phyloP scores from a whole-genome alignment of 1,140 invertebrate genomes.

The Lordiphosa collinella region DNA sequence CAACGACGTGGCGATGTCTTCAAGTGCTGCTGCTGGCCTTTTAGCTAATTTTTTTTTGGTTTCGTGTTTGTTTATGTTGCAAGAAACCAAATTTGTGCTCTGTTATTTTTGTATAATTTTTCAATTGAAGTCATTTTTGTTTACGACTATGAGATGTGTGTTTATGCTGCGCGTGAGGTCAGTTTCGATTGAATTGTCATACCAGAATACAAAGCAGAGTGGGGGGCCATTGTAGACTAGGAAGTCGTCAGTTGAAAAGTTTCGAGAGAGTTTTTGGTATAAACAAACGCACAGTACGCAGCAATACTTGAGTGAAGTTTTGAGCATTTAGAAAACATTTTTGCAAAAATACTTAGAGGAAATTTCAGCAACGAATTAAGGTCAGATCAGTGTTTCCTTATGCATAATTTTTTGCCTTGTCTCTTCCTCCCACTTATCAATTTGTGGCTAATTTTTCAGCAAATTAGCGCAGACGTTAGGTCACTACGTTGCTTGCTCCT shows the following conservation, averaged over 20 bases:
- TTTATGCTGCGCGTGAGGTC: slow-evolving; percentile 37
- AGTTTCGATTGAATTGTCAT: slow-evolving; percentile 49
- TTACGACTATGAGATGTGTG: slow-evolving; percentile 28
- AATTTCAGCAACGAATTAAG: too few species aligned
- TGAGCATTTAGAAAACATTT: too few species aligned
- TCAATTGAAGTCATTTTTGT: slow-evolving; percentile 55
- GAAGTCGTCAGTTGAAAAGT: slow-evolving; percentile 15
- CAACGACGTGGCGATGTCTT: slow-evolving; percentile 33
- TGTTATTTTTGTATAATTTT: slow-evolving; percentile 55
- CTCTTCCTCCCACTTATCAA: neutral
- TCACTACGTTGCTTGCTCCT: neutral
- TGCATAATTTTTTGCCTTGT: too few species aligned
- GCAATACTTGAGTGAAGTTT: too few species aligned
- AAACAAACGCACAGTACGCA: too few species aligned
- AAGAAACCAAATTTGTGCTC: slow-evolving; percentile 30
- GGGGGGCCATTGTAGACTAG: slow-evolving; percentile 8
- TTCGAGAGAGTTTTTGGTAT: too few species aligned
- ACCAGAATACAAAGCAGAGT: neutral
- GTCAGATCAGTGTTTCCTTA: too few species aligned
- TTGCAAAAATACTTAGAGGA: too few species aligned
- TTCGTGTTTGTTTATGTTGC: slow-evolving; percentile 25
- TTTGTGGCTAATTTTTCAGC: slow-evolving; percentile 17
- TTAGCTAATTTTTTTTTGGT: slow-evolving; percentile 35
- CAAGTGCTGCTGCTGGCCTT: slow-evolving; percentile 27
- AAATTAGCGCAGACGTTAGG: neutral